Evolutionary conservation across 1,140 invertebrate genomes (phyloP), one percentile per base, ranked within the genome.

Genomic region (Heliconius nattereri): DNA sequence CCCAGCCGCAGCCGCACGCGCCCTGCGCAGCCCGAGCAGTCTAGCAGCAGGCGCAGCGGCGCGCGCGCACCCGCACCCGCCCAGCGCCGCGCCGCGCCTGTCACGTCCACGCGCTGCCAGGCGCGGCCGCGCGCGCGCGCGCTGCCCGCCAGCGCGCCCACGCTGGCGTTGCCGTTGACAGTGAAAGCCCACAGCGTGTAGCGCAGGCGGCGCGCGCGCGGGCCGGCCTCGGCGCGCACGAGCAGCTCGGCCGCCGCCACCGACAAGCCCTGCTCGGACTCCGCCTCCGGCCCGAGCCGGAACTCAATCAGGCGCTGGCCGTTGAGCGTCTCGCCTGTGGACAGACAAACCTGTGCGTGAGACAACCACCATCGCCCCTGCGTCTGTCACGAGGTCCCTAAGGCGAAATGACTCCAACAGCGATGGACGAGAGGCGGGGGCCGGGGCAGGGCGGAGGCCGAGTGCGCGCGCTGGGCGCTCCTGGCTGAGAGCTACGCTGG

Each of bases 61-160:
- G 96, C 95, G 66, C 75, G 84, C 84, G 95, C 95, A 78, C 94
- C 89, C 75, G 40, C 80, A 57, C 90, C 91, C 70, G 95, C 95
- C 97, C 97, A 98, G 79, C 95, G 95, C 66, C 96, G 83, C 81
- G 80, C 86, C 74, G 91, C 96, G 75, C 95, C 94, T 52, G 97
- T 97, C 74, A 98, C 95, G 93, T 98, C 97, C 82, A 99, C 95
- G 84, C 98, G 97, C 87, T 98, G 97, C 98, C 98, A 99, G 26
- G 97, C 98, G 93, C 84, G 96, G 29, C 83, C 84, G 71, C 95
- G 95, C 78, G 96, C 94, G 81, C 96, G 95, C 80, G 98, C 95
- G n/a, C 95, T 95, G 96, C 95, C 32, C 97, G 97, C 96, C 93
- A 97, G 96, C 84, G 96, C 95, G 37, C 96, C 96, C 20, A 95